Base-by-base conservation (phyloP, 2,888 invertebrate genomes). In the Sussaba pulchella region DNA sequence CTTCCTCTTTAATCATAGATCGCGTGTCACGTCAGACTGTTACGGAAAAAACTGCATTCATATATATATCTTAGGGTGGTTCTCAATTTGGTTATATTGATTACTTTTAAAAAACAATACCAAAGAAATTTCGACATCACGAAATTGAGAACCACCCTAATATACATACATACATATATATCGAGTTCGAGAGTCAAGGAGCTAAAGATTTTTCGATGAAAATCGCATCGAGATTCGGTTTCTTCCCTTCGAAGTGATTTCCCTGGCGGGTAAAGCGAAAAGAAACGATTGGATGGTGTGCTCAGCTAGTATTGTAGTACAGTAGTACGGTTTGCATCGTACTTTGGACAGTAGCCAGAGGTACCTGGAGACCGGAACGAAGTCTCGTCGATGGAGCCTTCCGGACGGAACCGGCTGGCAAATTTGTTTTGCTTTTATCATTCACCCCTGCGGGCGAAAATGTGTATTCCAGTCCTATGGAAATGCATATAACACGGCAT, bases 161-260 rank as follows among this genome's bases (percentile, higher is more conserved):
- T n/a, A n/a, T n/a, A n/a, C n/a, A n/a, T n/a, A n/a, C n/a, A n/a
- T n/a, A n/a, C n/a, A n/a, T n/a, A n/a, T n/a, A n/a, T n/a, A n/a
- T n/a, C n/a, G n/a, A n/a, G n/a, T n/a, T n/a, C n/a, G n/a, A n/a
- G n/a, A n/a, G n/a, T n/a, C n/a, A n/a, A 31, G 63, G 61, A 26
- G 31, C 43, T 52, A 52, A 14, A 79, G 39, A 64, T 85, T 81
- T 84, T 83, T 82, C 78, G 82, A 82, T 85, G 85, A 82, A 83
- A 81, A 85, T 84, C 81, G 83, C 31, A 2, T n/a, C n/a, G n/a
- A n/a, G n/a, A n/a, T n/a, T n/a, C n/a, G n/a, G n/a, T n/a, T n/a
- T n/a, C n/a, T 64, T 79, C 69, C n/a, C n/a, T 70, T 74, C 41
- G 31, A 41, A 39, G 57, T 74, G 78, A 79, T 79, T 79, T 79